Base-by-base conservation (phyloP, 1,140 invertebrate genomes). In the Platyscapa corneri region DNA sequence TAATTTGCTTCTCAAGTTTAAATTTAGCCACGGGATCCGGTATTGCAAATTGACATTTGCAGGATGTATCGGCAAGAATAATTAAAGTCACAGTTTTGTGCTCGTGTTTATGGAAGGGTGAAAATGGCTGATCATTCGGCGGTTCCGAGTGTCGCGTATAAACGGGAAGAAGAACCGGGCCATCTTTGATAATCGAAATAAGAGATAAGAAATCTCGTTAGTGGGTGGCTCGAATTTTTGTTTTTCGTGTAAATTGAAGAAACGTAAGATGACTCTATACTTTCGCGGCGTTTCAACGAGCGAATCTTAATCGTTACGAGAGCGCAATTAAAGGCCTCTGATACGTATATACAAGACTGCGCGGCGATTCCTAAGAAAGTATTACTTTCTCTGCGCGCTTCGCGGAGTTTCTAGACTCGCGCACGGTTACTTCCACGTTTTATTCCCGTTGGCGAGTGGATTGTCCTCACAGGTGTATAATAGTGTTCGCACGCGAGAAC, bases 301-400 rank as follows among this genome's bases (percentile, higher is more conserved):
- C 79, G 81, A 90, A 88, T 89, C 86, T 89, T 84, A 87, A 89
- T 88, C 88, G 82, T 84, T 87, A 83, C 76, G 75, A 87, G 53
- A 82, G 56, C 72, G 60, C 81, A 86, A 87, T 87, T 86, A 88
- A 85, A 64, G 56, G 53, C 76, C 37, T n/a, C 56, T 34, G 37
- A 79, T 76, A 74, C 60, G 42, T 60, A 64, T 32, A 39, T 37
- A 39, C 60, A 56, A 53, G 30, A 86, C 65, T n/a, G 84, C 70
- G 34, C 65, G 20, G 84, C 70, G 34, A 34, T 37, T 76, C 74
- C 85, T 84, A 90, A 84, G 89, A 91, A 91, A 90, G 90, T 88
- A 88, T 89, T 89, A 90, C 91, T 91, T 91, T 91, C 91, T 90
- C 91, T 83, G 67, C 78, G 64, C n/a, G 56, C 89, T 90, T 90